Evolutionary conservation across 2,797 vertebrate genomes (phyloP).

Genomic region (Girardinus metallicus): DNA sequence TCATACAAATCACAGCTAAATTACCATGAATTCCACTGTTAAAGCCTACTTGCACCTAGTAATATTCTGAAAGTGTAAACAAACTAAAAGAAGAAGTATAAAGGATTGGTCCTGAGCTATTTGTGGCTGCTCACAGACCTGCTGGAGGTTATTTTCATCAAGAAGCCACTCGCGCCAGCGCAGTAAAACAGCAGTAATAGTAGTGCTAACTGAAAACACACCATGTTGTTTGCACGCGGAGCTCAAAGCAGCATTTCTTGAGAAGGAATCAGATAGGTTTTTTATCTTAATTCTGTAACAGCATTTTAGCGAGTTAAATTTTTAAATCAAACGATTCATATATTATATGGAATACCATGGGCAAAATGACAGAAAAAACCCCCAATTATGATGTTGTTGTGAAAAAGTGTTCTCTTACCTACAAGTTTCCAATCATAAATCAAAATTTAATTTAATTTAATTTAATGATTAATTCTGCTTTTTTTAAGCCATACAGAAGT

Average conservation of each 20-base stretch:
- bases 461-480: not conserved
- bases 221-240: slow-evolving; percentile 11
- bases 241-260: slow-evolving; percentile 6
- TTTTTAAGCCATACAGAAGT: not conserved
- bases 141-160: slow-evolving; percentile 58
- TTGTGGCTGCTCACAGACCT: slow-evolving; percentile 40
- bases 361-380: not conserved
- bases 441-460: not conserved
- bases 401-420: not conserved
- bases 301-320: not conserved
- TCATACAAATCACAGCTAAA: not conserved
- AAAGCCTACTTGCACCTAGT: slow-evolving; percentile 41
- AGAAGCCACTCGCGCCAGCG: slow-evolving; percentile 37
- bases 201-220: slow-evolving; percentile 57
- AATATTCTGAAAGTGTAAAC: slow-evolving; percentile 21
- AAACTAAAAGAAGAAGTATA: slow-evolving; percentile 16
- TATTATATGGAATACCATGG: not conserved
- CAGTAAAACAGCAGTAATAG: slow-evolving; percentile 55
- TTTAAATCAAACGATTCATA: not conserved
- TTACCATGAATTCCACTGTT: slow-evolving; percentile 12
- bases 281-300: not conserved
- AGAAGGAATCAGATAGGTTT: not conserved
- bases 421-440: not conserved
- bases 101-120: slow-evolving; percentile 35
- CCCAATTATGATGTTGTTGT: not conserved